Evolutionary conservation across 2,888 invertebrate genomes (phyloP), one percentile per base, ranked within the genome.

Genomic region (Drosophila austrosaltans): DNA sequence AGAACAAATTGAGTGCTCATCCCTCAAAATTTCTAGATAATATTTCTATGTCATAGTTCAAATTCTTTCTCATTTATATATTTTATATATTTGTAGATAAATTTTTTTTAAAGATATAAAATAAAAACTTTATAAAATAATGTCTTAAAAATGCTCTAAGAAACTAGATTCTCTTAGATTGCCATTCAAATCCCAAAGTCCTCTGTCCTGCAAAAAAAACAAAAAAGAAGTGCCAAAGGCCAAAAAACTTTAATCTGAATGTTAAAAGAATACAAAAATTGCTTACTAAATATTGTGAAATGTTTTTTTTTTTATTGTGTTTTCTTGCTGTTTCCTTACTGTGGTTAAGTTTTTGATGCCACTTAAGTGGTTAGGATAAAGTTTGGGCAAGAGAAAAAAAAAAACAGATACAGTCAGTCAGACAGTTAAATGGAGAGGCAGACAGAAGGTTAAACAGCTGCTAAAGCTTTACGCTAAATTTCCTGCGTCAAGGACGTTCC

Each of bases 241-340:
- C 8, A 36, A 54, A 40, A 58, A 58, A 25, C 22, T 22, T 25
- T 58, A 16, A 39, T 2, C 12, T 39, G 1, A 58, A n/a, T 22
- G 6, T 58, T 12, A 4, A 66, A 63, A 25, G 36, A 53, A 58
- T 16, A 36, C 36, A 54, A 28, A 59, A 60, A 59, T 53, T 64
- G 66, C 63, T 56, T 40, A 39, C 61, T 68, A 75, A 65, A 66
- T 71, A 67, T 58, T 75, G 64, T 57, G 69, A 72, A 57, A 48
- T 65, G 69, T 69, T 58, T 72, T 68, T 65, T 66, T 69, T 58
- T 72, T 68, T 67, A 75, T 56, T 63, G 63, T 56, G 61, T 63
- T 10, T 40, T 44, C n/a, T 30, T 67, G 36, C 16, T 40, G 42
- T 39, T 16, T 16, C 16, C 16, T 16, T 16, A 16, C 16, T 70